phyloP scores from a whole-genome alignment of 2,888 invertebrate species.

The Heliconius aoede region DNA sequence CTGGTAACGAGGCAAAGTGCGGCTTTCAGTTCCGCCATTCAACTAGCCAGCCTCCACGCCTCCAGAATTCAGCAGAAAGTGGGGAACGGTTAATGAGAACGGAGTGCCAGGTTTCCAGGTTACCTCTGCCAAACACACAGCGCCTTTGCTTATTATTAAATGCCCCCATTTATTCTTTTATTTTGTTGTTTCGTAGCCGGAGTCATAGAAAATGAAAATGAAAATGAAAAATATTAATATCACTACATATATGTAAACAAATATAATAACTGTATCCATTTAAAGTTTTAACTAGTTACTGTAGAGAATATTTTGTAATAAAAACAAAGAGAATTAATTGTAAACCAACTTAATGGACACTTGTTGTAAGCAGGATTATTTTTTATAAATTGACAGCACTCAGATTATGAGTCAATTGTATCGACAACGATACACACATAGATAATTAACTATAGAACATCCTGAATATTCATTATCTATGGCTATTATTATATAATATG shows the following conservation, averaged over 20 bases:
- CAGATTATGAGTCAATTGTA: conserved; percentile 37
- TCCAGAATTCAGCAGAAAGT: no score
- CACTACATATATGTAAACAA: background rate
- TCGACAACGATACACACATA: conserved; percentile 12
- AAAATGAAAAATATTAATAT: no score
- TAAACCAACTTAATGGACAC: background rate
- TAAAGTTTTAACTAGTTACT: background rate
- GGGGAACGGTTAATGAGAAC: no score
- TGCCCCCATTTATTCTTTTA: background rate
- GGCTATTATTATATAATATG: conserved; percentile 43
- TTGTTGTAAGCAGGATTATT: conserved; percentile 26
- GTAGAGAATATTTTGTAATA: conserved; percentile 4
- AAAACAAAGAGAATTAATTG: conserved; percentile 7
- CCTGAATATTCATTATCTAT: conserved; percentile 48
- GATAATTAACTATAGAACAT: conserved; percentile 40
- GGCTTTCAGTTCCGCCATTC: no score
- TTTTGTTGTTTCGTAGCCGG: background rate
- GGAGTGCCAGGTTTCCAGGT: no score
- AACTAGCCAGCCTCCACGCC: no score
- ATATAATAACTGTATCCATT: background rate
- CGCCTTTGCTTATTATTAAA: background rate
- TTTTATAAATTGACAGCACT: conserved; percentile 2
- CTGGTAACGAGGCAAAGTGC: no score
- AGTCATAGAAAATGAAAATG: no score
- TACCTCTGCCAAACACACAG: no score